phyloP scores from a whole-genome alignment of 2,888 invertebrate species.

The Ectropis crepuscularia region DNA sequence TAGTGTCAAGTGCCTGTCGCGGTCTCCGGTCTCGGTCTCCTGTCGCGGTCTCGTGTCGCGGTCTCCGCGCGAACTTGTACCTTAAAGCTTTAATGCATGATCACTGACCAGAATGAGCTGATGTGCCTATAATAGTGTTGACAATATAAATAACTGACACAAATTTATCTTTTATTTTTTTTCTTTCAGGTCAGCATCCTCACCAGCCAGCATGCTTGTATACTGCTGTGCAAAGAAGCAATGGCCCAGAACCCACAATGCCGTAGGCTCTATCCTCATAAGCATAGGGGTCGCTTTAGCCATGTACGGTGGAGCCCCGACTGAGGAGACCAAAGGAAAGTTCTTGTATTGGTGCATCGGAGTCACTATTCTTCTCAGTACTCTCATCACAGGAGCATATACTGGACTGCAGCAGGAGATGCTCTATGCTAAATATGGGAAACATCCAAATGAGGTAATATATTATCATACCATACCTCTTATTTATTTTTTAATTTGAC shows the following conservation, averaged over 20 bases:
- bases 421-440: conserved; percentile 74
- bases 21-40: no score
- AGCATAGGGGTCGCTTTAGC: conserved; percentile 70
- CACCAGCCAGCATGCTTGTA: conserved; percentile 76
- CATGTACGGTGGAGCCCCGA: conserved; percentile 71
- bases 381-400: conserved; percentile 71
- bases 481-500: background rate
- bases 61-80: no score
- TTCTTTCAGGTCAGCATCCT: conserved; percentile 70
- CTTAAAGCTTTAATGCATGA: no score
- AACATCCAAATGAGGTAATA: conserved; percentile 74
- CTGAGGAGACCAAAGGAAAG: conserved; percentile 62
- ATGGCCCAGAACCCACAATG: conserved; percentile 62
- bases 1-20: no score
- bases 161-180: conserved; percentile 1
- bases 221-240: conserved; percentile 69
- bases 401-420: conserved; percentile 76
- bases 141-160: no score
- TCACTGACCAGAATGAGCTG: no score
- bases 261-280: conserved; percentile 71
- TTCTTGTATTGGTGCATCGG: conserved; percentile 74
- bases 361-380: conserved; percentile 64
- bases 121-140: no score
- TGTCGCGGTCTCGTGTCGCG: no score
- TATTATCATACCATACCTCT: background rate